Percentiles rank a stretch among this genome's conserved stretches.
Conservation (phyloP, 2,888 invertebrate species). For the Cynaeus angustus region DNA sequence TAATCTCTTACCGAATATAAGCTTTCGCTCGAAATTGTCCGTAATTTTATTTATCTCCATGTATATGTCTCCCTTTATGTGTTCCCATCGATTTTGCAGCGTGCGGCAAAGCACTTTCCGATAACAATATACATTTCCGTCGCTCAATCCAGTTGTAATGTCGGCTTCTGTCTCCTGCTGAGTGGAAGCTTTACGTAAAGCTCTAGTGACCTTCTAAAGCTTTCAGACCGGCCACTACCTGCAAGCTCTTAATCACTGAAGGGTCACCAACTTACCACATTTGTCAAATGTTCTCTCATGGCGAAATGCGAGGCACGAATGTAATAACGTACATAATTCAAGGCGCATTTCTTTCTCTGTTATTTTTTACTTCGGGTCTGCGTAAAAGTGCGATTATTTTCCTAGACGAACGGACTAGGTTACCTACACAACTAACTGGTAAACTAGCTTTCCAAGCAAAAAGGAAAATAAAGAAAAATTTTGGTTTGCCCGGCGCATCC, state of each 20-base stretch:
- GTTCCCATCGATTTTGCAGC: constrained; percentile 37
- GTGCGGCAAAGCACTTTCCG: constrained; percentile 45
- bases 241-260: constrained; percentile 41
- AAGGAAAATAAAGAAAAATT: too few relatives aligned
- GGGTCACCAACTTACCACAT: constrained; percentile 34
- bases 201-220: constrained; percentile 47
- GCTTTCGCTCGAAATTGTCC: not conserved
- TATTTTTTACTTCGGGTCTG: not conserved
- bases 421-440: too few relatives aligned
- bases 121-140: constrained; percentile 50
- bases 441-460: too few relatives aligned
- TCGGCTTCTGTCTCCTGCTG: constrained; percentile 46
- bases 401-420: too few relatives aligned
- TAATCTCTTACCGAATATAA: not conserved
- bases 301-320: constrained; percentile 16
- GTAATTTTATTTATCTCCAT: constrained; percentile 10
- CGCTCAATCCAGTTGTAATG: constrained; percentile 45
- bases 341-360: constrained; percentile 19
- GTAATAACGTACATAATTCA: constrained; percentile 22
- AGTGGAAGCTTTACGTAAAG: constrained; percentile 47
- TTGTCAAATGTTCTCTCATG: constrained; percentile 25
- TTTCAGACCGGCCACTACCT: constrained; percentile 39
- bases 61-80: constrained; percentile 11
- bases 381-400: not conserved
- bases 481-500: too few relatives aligned